Evolutionary conservation across 2,797 vertebrate genomes (phyloP).

Genomic region (Sebastes taczanowskii): DNA sequence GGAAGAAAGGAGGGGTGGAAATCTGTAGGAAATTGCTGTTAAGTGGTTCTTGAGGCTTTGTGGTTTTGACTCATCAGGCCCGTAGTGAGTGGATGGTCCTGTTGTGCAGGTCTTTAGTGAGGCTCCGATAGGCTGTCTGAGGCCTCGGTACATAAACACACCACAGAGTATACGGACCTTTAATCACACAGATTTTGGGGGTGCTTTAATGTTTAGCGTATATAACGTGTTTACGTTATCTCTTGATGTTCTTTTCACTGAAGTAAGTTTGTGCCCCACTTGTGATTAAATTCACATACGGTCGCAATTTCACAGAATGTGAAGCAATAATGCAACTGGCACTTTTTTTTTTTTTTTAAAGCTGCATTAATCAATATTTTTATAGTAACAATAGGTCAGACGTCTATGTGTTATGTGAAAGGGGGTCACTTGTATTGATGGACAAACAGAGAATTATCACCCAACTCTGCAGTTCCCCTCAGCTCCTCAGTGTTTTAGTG

Average conservation of each 20-base stretch:
- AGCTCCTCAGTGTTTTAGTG: background rate
- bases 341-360: background rate
- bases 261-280: background rate
- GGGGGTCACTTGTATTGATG: background rate
- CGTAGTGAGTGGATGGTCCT: constrained; percentile 56
- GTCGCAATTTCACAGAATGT: background rate
- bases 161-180: constrained; percentile 32
- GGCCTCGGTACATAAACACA: constrained; percentile 49
- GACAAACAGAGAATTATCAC: background rate
- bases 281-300: background rate
- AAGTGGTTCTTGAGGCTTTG: constrained; percentile 82
- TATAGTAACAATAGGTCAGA: background rate
- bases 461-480: background rate
- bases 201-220: constrained; percentile 31
- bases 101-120: constrained; percentile 43
- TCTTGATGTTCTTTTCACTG: constrained; percentile 17
- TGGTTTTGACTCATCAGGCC: constrained; percentile 79
- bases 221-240: constrained; percentile 44
- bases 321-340: background rate
- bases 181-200: constrained; percentile 54
- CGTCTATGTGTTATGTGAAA: background rate
- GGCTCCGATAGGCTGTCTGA: constrained; percentile 37
- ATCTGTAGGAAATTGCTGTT: constrained; percentile 79
- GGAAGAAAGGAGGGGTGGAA: constrained; percentile 58
- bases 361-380: background rate